These are phyloP conservation scores for Sesamia inferens DNA, from an alignment of 2,888 invertebrate genomes.

Conservation along the genomic window DNA sequence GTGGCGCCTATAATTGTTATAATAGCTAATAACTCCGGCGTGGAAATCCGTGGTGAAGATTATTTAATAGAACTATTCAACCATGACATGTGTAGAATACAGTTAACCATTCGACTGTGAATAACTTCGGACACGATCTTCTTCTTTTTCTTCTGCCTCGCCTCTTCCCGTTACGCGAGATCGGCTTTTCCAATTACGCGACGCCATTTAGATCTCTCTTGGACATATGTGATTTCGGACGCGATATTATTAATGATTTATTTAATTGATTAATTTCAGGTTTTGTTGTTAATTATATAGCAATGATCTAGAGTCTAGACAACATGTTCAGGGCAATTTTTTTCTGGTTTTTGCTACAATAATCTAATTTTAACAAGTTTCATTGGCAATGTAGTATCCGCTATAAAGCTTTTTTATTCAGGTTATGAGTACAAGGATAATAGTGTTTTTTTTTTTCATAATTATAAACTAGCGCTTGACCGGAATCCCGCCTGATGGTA, in stretches of 20 bases:
- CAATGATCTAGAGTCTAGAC: conserved; percentile 14
- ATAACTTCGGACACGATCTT: conserved; percentile 35
- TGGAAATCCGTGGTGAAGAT: conserved; percentile 70
- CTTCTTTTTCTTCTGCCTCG: too few relatives aligned
- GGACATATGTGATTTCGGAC: too few relatives aligned
- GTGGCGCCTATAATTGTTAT: conserved; percentile 80
- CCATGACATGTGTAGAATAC: conserved; percentile 38
- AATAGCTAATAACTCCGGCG: conserved; percentile 72
- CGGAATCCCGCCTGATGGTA: too few relatives aligned
- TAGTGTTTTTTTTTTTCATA: too few relatives aligned
- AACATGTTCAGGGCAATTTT: background rate
- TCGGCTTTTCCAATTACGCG: too few relatives aligned
- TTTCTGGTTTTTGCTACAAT: conserved; percentile 1
- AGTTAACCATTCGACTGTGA: conserved; percentile 49
- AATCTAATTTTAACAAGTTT: conserved; percentile 36
- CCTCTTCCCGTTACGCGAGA: too few relatives aligned
- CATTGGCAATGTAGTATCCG: background rate
- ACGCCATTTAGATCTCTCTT: too few relatives aligned
- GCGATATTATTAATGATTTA: conserved; percentile 36
- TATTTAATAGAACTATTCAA: conserved; percentile 60
- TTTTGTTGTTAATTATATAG: conserved; percentile 37
- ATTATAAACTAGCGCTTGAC: too few relatives aligned
- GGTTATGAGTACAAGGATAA: too few relatives aligned
- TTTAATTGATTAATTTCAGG: conserved; percentile 46
- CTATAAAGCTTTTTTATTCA: background rate